Conservation (phyloP, 2,888 invertebrate species). For the Drosophila mimica region DNA sequence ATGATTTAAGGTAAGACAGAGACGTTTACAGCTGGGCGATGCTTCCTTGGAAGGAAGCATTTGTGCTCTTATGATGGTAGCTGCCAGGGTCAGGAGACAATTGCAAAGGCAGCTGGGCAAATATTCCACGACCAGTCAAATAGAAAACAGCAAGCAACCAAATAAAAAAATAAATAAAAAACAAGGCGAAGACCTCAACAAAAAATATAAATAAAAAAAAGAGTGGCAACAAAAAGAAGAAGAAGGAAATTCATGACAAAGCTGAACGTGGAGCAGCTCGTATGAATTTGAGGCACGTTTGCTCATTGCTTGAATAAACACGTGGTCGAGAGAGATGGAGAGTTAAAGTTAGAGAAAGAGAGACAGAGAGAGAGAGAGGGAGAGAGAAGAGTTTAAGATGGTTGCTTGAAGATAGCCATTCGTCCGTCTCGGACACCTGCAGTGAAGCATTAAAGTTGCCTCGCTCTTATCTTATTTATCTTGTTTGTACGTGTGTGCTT, state of each 20-base stretch:
- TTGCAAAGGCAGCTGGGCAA: conserved; percentile 43
- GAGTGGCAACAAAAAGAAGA: background rate
- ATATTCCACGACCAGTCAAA: conserved; percentile 21
- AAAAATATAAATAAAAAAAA: conserved; percentile 11
- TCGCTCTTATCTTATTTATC: conserved; percentile 61
- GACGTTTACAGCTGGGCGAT: conserved; percentile 10
- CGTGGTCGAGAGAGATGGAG: background rate
- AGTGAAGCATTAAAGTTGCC: conserved; percentile 56
- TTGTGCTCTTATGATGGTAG: conserved; percentile 29
- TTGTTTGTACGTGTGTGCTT: conserved; percentile 15
- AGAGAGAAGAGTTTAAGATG: conserved; percentile 2
- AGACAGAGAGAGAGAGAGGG: background rate
- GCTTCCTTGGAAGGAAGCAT: conserved; percentile 1
- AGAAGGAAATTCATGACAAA: background rate
- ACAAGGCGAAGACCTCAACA: conserved; percentile 27
- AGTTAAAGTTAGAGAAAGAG: background rate
- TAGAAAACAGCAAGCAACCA: background rate
- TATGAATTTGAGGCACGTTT: conserved; percentile 55
- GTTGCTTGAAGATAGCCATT: conserved; percentile 19
- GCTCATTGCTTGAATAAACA: conserved; percentile 52
- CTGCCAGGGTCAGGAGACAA: conserved; percentile 37
- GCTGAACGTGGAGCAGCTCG: conserved; percentile 24
- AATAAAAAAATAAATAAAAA: background rate
- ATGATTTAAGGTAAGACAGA: conserved; percentile 25
- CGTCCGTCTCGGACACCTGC: conserved; percentile 47